phyloP scores from a whole-genome alignment of 2,888 invertebrate species.

The Flabesymbios commensalis region DNA sequence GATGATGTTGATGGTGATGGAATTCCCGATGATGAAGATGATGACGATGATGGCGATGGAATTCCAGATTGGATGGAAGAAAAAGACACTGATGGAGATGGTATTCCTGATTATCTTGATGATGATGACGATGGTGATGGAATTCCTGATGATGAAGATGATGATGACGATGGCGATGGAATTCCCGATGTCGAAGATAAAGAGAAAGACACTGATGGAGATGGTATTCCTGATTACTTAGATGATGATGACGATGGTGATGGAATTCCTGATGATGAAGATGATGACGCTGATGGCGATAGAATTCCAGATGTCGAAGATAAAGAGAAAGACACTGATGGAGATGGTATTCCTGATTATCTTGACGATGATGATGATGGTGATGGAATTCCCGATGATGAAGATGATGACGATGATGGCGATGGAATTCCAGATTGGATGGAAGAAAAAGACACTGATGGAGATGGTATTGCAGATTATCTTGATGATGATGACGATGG shows the following conservation, averaged over 20 bases:
- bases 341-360: conserved; percentile 41
- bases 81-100: conserved; percentile 43
- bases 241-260: conserved; percentile 36
- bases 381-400: conserved; percentile 47
- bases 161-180: conserved; percentile 34
- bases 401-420: conserved; percentile 17
- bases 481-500: conserved; percentile 29
- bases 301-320: conserved; percentile 34
- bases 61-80: conserved; percentile 34
- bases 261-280: conserved; percentile 37
- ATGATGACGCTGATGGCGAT: conserved; percentile 39
- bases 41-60: conserved; percentile 45
- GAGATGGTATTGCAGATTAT: conserved; percentile 31
- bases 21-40: too few species aligned
- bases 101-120: conserved; percentile 36
- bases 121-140: conserved; percentile 35
- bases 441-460: conserved; percentile 31
- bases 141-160: conserved; percentile 34
- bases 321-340: conserved; percentile 31
- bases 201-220: conserved; percentile 37
- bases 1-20: conserved; percentile 33
- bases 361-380: conserved; percentile 43
- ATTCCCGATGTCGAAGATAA: too few species aligned
- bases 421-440: too few species aligned
- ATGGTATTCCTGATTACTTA: conserved; percentile 42